These are phyloP conservation scores for Parotia lawesii DNA, from an alignment of 2,113 vertebrate species.

Conservation along the genomic window DNA sequence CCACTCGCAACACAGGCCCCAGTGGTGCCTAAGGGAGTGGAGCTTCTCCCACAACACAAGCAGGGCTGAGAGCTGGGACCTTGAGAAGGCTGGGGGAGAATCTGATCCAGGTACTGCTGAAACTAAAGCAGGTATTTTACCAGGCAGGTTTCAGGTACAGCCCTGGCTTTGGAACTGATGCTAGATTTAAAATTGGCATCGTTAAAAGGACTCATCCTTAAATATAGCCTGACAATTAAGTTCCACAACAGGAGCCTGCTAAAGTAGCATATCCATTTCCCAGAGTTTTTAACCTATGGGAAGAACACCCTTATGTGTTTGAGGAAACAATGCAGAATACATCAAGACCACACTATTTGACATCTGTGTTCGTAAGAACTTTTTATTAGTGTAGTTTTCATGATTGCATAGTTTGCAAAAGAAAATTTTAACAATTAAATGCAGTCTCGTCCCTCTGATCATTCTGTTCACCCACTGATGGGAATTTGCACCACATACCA, in stretches of 20 bases:
- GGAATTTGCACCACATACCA: background rate
- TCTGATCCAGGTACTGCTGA: background rate
- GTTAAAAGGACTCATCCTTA: background rate
- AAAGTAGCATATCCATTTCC: rapidly evolving
- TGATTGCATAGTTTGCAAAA: slow-evolving; percentile 56
- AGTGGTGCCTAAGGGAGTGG: rapidly evolving
- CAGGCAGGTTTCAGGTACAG: background rate
- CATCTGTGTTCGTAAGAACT: background rate
- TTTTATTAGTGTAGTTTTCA: slow-evolving; percentile 45
- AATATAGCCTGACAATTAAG: too few relatives aligned
- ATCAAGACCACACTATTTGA: background rate
- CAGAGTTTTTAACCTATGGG: too few relatives aligned
- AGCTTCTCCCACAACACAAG: rapidly evolving
- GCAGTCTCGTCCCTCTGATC: background rate
- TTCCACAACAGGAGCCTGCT: background rate
- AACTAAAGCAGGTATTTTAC: background rate
- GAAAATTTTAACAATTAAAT: slow-evolving; percentile 1
- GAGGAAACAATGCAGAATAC: background rate
- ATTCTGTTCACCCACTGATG: background rate
- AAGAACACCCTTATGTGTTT: rapidly evolving
- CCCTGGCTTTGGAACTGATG: background rate
- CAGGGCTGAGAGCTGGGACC: background rate
- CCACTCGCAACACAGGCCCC: background rate
- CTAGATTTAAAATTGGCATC: background rate
- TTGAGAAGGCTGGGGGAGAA: background rate